Base-by-base conservation (phyloP, 2,888 invertebrate genomes). In the Rotaria socialis region DNA sequence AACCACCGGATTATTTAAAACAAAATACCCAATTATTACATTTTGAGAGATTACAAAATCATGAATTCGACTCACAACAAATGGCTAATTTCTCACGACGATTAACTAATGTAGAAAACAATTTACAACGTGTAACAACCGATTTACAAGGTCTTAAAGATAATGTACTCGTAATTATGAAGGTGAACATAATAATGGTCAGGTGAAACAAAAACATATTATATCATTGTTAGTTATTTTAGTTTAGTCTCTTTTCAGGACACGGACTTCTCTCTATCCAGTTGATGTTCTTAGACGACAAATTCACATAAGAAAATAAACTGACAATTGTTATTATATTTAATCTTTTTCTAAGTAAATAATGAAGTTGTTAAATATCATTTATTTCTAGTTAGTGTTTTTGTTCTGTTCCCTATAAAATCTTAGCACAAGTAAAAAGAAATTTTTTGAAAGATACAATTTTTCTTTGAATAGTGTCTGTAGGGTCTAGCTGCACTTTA, bases 201-300 rank as follows among this genome's bases (percentile, higher is more conserved):
- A 35, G 35, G 35, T 35, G 35, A 35, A 35, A 35, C 35, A 35
- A 35, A 35, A 35, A 35, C 35, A 35, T 35, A 35, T 35, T 35
- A 35, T 35, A 35, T 35, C 35, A 50, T 50, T 50, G 50, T 50
- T 50, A 14, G 14, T 50, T 4, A 27, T 67, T 67, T 8, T 86
- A 95, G 89, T 94, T 94, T 87, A 96, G 96, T 91, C 93, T 96
- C 19, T 89, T 90, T 87, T 89, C 90, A 35, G 90, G 91, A 87
- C 90, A 90, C 87, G 87, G 97, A 85, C 92, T 97, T 86, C 95
- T 35, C 35, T 96, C 89, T 97, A 97, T 92, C 97, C 97, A 24
- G 96, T 96, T 90, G 93, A 96, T 89, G 96, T 97, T 0, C 91
- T 97, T 86, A 92, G 96, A 88, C 93, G 97, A 89, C 97, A 97